A percentile compares a stretch with the other conserved stretches of the same genome.
Conservation (phyloP, 2,888 invertebrate genomes). For the Cyclophora punctaria region DNA sequence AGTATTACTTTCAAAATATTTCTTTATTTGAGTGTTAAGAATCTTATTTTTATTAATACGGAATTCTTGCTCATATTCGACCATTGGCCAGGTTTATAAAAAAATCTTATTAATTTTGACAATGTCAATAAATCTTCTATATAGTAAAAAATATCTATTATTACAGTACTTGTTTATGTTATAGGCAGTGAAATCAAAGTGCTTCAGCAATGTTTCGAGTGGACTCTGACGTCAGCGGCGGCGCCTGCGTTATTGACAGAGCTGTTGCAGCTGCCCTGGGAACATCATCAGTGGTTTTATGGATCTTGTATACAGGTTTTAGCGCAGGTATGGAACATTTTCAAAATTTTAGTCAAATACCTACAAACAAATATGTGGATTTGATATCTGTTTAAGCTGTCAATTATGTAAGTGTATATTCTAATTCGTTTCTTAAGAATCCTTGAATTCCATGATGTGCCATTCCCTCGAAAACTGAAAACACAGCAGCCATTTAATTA, state of each 20-base stretch:
- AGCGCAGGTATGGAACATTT: too few species aligned
- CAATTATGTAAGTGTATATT: too few species aligned
- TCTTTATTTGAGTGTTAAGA: not conserved
- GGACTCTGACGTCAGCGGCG: conserved; percentile 31
- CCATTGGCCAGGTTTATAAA: not conserved
- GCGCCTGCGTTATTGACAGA: conserved; percentile 29
- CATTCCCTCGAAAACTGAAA: too few species aligned
- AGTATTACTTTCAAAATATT: not conserved
- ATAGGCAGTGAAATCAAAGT: conserved; percentile 36
- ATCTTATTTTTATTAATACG: not conserved
- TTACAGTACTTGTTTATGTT: not conserved
- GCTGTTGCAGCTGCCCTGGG: conserved; percentile 43
- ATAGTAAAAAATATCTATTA: not conserved
- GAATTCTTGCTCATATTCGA: too few species aligned
- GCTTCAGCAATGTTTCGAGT: conserved; percentile 43
- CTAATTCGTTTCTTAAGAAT: too few species aligned
- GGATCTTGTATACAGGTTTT: conserved; percentile 25
- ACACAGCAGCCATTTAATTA: too few species aligned
- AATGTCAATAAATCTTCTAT: not conserved
- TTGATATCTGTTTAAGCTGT: too few species aligned
- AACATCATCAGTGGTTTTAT: conserved; percentile 41
- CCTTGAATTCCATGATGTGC: too few species aligned
- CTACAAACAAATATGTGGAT: too few species aligned
- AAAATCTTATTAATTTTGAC: not conserved
- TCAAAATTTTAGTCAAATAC: too few species aligned